Evolutionary conservation across 2,113 vertebrate genomes (phyloP).

Genomic region (Limanda limanda): DNA sequence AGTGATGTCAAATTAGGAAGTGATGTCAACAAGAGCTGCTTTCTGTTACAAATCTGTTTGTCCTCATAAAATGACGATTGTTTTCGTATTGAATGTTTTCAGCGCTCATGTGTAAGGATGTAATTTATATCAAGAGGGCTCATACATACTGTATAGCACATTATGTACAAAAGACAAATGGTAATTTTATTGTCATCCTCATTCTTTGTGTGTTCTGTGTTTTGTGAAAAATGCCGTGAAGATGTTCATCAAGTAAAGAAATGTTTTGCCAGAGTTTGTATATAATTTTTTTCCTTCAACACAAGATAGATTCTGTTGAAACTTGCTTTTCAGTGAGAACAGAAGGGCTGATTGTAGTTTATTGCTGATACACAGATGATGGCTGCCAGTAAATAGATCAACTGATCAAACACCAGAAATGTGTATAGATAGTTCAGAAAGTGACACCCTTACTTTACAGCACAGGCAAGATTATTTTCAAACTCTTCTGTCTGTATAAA

Average conservation of each 20-base stretch:
- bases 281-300: background rate
- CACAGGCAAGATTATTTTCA: too few relatives aligned
- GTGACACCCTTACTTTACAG: too few relatives aligned
- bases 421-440: too few relatives aligned
- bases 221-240: constrained; percentile 53
- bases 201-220: constrained; percentile 49
- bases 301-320: too few relatives aligned
- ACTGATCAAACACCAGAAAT: too few relatives aligned
- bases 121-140: constrained; percentile 57
- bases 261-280: constrained; percentile 44
- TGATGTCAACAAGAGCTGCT: constrained; percentile 50
- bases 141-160: constrained; percentile 49
- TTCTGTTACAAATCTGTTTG: constrained; percentile 19
- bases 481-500: too few relatives aligned
- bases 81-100: constrained; percentile 60
- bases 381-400: too few relatives aligned
- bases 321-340: background rate
- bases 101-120: constrained; percentile 42
- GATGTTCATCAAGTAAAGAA: constrained; percentile 60
- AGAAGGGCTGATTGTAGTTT: too few relatives aligned
- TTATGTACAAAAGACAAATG: constrained; percentile 37
- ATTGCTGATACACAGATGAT: too few relatives aligned
- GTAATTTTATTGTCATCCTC: constrained; percentile 45
- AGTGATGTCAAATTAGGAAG: constrained; percentile 66
- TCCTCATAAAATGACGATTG: constrained; percentile 13